phyloP scores from a whole-genome alignment of 2,888 invertebrate species.

The Drosophila rubida region DNA sequence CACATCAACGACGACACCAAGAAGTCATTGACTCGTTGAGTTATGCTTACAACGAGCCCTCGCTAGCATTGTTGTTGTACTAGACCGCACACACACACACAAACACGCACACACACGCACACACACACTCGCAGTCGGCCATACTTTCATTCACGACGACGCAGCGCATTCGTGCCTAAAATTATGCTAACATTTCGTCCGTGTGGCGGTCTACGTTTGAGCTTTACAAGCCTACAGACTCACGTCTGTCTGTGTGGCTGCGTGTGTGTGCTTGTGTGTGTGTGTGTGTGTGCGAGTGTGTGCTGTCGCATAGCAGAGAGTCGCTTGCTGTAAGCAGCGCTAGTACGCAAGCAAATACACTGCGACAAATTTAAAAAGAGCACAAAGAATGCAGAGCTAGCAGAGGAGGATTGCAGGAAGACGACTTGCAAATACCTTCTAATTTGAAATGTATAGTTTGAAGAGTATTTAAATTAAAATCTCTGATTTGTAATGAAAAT shows the following conservation, averaged over 20 bases:
- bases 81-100: slow-evolving; percentile 31
- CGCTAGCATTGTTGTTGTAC: slow-evolving; percentile 57
- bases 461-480: too few relatives aligned
- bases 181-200: slow-evolving; percentile 76
- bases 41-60: slow-evolving; percentile 74
- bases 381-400: slow-evolving; percentile 4
- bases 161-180: slow-evolving; percentile 73
- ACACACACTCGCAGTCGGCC: slow-evolving; percentile 2
- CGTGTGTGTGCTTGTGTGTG: slow-evolving; percentile 20
- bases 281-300: slow-evolving; percentile 33
- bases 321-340: slow-evolving; percentile 47
- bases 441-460: too few relatives aligned
- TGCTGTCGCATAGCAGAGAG: slow-evolving; percentile 53
- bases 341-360: slow-evolving; percentile 42
- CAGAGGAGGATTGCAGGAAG: neutral
- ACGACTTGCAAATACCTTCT: neutral
- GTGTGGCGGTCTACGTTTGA: slow-evolving; percentile 56
- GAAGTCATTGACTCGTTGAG: slow-evolving; percentile 84
- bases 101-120: slow-evolving; percentile 27
- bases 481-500: too few relatives aligned
- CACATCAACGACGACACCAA: slow-evolving; percentile 82
- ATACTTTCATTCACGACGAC: slow-evolving; percentile 34
- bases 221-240: slow-evolving; percentile 30
- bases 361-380: slow-evolving; percentile 29
- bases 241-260: slow-evolving; percentile 19